Percentiles rank a stretch among this genome's conserved stretches.
These are phyloP conservation scores for Gambusia affinis DNA, from an alignment of 2,113 vertebrate genomes.

Conservation along the genomic window DNA sequence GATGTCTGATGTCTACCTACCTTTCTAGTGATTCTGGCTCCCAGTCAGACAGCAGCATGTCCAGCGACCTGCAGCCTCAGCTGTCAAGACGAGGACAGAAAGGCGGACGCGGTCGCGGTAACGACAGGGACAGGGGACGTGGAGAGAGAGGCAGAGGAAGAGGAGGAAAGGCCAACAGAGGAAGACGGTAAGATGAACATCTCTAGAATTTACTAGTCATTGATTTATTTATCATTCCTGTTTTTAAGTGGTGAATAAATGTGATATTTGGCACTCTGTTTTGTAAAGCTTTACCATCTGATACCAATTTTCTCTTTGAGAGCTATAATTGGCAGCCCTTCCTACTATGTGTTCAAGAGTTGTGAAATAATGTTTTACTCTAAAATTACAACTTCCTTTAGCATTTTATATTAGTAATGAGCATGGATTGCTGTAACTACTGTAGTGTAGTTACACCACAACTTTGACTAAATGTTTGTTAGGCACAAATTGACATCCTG, in stretches of 20 bases:
- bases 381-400: too few species aligned
- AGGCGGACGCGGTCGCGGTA: conserved; percentile 76
- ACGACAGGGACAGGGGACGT: conserved; percentile 76
- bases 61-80: conserved; percentile 78
- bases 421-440: too few species aligned
- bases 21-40: conserved; percentile 79
- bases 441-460: too few species aligned
- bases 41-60: conserved; percentile 83
- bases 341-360: too few species aligned
- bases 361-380: too few species aligned
- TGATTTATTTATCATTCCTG: background rate
- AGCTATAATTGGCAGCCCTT: too few species aligned
- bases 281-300: too few species aligned
- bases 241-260: background rate
- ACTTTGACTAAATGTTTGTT: too few species aligned
- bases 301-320: too few species aligned
- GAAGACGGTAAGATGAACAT: conserved; percentile 68
- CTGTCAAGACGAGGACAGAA: conserved; percentile 78
- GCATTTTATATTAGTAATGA: too few species aligned
- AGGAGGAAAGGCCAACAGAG: conserved; percentile 80
- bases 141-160: conserved; percentile 78
- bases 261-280: too few species aligned
- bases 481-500: too few species aligned
- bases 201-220: background rate
- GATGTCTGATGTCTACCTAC: background rate